phyloP scores from a whole-genome alignment of 2,888 invertebrate genomes.

The Chironomus tentans region DNA sequence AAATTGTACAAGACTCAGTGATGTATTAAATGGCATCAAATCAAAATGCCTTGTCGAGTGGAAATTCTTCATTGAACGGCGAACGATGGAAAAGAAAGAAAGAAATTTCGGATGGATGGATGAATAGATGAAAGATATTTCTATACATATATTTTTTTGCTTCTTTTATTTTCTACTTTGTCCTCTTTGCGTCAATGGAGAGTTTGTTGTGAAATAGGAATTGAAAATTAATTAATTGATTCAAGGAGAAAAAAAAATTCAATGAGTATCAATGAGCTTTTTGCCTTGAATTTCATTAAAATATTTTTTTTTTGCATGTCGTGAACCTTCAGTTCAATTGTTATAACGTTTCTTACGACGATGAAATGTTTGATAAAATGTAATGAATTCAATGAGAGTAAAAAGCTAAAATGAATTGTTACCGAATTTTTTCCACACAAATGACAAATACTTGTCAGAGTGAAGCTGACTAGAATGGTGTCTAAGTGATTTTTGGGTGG shows the following conservation, averaged over 20 bases:
- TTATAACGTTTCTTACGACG: neutral
- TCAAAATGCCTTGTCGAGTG: slow-evolving; percentile 17
- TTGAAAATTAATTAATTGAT: slow-evolving; percentile 24
- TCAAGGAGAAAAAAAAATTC: neutral
- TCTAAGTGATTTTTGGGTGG: no score
- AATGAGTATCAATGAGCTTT: slow-evolving; percentile 6
- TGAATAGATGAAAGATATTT: neutral
- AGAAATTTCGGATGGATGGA: neutral
- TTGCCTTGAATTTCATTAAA: slow-evolving; percentile 6
- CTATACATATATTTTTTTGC: neutral
- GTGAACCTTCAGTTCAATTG: neutral
- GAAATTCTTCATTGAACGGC: slow-evolving; percentile 4
- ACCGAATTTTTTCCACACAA: neutral
- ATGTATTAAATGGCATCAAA: slow-evolving; percentile 17
- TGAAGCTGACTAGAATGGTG: no score
- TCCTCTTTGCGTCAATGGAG: neutral
- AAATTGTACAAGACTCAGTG: neutral
- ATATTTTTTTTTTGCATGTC: neutral
- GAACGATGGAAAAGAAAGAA: neutral
- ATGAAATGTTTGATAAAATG: no score
- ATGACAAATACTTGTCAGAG: no score
- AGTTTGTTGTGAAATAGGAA: neutral
- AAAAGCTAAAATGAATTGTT: neutral
- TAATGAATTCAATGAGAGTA: no score
- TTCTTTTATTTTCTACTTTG: neutral